These are phyloP conservation scores for Heliothis peltigera DNA, from an alignment of 2,888 invertebrate species.

Conservation along the genomic window DNA sequence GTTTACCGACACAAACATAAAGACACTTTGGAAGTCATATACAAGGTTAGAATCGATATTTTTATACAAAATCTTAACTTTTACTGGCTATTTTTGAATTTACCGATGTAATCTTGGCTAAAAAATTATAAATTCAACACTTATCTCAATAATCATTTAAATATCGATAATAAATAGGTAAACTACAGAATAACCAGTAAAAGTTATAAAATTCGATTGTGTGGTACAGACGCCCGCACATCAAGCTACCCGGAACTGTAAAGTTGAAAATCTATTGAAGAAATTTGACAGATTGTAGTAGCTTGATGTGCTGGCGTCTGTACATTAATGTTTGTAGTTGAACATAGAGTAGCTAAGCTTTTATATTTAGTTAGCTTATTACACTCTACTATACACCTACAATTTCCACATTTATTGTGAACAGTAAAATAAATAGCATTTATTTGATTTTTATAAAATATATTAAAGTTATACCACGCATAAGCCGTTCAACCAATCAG, in stretches of 20 bases:
- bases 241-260: too few relatives aligned
- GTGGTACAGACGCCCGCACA: too few relatives aligned
- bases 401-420: constrained; percentile 21
- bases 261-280: too few relatives aligned
- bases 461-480: too few relatives aligned
- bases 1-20: constrained; percentile 50
- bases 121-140: neutral
- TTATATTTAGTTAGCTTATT: neutral
- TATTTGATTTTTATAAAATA: too few relatives aligned
- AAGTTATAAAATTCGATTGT: constrained; percentile 6
- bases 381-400: constrained; percentile 6
- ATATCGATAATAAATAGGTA: too few relatives aligned
- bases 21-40: constrained; percentile 42
- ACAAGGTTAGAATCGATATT: constrained; percentile 37
- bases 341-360: neutral
- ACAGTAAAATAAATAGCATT: constrained; percentile 34
- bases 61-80: constrained; percentile 7
- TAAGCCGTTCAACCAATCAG: too few relatives aligned
- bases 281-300: too few relatives aligned
- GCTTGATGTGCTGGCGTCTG: too few relatives aligned
- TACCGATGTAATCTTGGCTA: neutral
- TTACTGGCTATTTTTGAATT: constrained; percentile 25
- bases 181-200: constrained; percentile 9
- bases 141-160: neutral
- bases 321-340: neutral